Evolutionary conservation across 1,140 invertebrate genomes (phyloP), one percentile per base, ranked within the genome.

Genomic region (Agraylea sexmaculata): DNA sequence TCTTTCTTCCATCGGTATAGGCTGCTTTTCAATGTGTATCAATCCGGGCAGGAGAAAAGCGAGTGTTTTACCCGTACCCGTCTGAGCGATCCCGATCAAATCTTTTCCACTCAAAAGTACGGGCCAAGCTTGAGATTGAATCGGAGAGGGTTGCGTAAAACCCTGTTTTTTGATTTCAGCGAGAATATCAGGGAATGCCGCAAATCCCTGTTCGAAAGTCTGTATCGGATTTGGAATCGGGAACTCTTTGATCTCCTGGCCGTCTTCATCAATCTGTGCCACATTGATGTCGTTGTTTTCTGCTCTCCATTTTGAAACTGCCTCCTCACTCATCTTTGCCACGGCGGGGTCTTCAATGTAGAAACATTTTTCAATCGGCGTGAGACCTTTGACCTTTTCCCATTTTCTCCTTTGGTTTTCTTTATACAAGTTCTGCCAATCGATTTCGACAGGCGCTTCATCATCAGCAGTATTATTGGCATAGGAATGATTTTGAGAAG

Each of bases 81-180:
- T 90, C 64, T 93, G 90, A 1, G 91, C 89, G 43, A 95, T 93
- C 11, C 90, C 90, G 61, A 93, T 93, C 51, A 92, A 61, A 63
- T 93, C 89, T 52, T 80, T 71, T 1, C 89, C 90, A 51, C 76
- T 77, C 4, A 94, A 55, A 0, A 92, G 61, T 45, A 92, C 69
- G 11, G 90, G 90, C 90, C 89, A 94, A 1, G 83, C 79, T 63
- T 93, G 89, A 46, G 74, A 70, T 53, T 87, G 92, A 57, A 97
- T 95, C 2, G 92, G 91, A 10, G 88, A 88, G 2, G 92, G 92
- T 43, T 69, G 66, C 37, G 66, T 58, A 61, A 96, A 96, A 0
- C 77, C 78, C 56, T 87, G 79, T 41, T 86, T 83, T 27, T 73
- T 56, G 36, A 96, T 89, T 62, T 90, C 80, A 8, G 70, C 65